These are phyloP conservation scores for Phyllostomus hastatus DNA, from an alignment of 2,113 vertebrate species.

Conservation along the genomic window DNA sequence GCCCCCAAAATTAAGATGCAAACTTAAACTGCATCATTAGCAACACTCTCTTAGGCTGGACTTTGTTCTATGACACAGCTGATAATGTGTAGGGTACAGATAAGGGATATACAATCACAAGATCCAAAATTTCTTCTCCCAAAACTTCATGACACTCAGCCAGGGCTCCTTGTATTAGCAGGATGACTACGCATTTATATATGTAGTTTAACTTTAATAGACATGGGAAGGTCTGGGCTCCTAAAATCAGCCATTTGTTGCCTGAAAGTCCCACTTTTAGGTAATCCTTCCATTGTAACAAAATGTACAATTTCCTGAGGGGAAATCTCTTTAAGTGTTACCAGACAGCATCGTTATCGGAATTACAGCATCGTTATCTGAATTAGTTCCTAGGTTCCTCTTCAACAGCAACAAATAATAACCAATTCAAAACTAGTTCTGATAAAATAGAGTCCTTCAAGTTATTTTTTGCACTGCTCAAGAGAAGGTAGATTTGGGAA, in stretches of 20 bases:
- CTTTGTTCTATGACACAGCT: neutral
- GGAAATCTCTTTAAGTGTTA: neutral
- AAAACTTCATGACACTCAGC: neutral
- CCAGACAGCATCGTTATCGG: neutral
- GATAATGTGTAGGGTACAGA: neutral
- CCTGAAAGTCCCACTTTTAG: neutral
- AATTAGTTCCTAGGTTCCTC: constrained; percentile 1
- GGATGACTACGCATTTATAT: neutral
- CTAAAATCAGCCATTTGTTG: neutral
- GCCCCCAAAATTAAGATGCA: neutral
- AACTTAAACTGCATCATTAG: neutral
- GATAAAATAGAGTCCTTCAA: neutral
- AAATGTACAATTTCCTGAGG: neutral
- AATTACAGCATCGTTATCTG: constrained; percentile 11
- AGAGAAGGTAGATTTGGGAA: neutral
- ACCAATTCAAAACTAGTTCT: constrained; percentile 5
- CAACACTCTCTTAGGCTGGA: neutral
- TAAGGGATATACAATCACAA: neutral
- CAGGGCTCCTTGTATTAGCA: neutral
- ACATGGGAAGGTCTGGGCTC: neutral
- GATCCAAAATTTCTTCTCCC: neutral
- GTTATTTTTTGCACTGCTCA: neutral
- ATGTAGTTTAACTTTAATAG: neutral
- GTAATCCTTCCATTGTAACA: neutral
- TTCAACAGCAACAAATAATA: neutral